Evolutionary conservation across 2,797 vertebrate genomes (phyloP).

Genomic region (Triplophysa yarkandensis): DNA sequence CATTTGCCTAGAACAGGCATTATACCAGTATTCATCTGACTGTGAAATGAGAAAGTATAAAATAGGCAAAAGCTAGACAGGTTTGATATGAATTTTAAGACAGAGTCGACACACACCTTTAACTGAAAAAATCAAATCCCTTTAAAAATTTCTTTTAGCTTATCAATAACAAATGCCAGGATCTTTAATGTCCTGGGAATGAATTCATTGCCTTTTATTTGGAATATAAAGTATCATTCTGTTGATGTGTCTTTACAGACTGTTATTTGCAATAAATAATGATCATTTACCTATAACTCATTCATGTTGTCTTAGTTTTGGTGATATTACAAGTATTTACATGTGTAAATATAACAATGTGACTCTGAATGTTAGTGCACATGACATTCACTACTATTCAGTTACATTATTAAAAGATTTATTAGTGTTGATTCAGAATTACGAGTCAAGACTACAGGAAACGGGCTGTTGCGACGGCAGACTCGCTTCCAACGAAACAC

Average conservation of each 20-base stretch:
- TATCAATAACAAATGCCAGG: not conserved
- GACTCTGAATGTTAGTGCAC: not conserved
- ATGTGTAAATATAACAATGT: too few species aligned
- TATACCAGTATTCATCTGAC: constrained; percentile 5
- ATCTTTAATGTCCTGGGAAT: not conserved
- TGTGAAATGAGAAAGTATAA: constrained; percentile 27
- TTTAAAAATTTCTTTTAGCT: not conserved
- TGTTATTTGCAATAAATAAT: not conserved
- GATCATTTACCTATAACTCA: not conserved
- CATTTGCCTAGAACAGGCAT: constrained; percentile 17
- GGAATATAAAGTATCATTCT: not conserved
- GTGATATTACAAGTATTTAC: too few species aligned
- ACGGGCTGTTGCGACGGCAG: constrained; percentile 69
- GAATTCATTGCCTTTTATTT: not conserved
- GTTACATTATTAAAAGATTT: constrained; percentile 68
- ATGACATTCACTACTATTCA: constrained; percentile 50
- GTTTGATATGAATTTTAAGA: too few species aligned
- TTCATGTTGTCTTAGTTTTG: too few species aligned
- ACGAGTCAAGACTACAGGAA: constrained; percentile 69
- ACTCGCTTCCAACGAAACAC: constrained; percentile 67
- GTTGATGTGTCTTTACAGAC: not conserved
- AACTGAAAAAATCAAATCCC: not conserved
- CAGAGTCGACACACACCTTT: not conserved
- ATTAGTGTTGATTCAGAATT: constrained; percentile 73
- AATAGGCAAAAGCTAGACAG: not conserved